Percentiles rank a stretch among this genome's conserved stretches.
Evolutionary conservation across 2,888 invertebrate species (phyloP).

Genomic region (Seira sanloemensis): DNA sequence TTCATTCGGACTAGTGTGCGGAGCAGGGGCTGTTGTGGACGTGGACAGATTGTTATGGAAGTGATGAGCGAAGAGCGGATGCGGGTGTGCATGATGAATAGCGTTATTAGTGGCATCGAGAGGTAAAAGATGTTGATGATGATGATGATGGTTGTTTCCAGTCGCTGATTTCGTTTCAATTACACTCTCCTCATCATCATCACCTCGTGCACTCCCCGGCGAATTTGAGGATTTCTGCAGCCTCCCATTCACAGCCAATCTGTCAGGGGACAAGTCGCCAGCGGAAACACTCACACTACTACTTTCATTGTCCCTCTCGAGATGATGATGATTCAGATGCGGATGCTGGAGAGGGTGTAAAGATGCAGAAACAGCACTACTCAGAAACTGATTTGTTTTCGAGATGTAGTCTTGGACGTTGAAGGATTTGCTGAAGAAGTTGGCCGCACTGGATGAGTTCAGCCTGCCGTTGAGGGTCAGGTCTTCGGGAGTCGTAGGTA

Average conservation of each 20-base stretch:
- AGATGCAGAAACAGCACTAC: constrained; percentile 41
- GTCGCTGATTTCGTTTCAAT: constrained; percentile 21
- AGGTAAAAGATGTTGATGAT: constrained; percentile 53
- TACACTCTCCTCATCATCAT: constrained; percentile 32
- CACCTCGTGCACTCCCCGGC: constrained; percentile 11
- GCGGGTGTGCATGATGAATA: constrained; percentile 41
- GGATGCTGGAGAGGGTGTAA: constrained; percentile 19
- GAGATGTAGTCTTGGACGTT: constrained; percentile 53
- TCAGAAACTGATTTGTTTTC: constrained; percentile 52
- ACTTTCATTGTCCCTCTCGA: constrained; percentile 36
- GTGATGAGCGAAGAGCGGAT: constrained; percentile 59
- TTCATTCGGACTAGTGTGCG: constrained; percentile 43
- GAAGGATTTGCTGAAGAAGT: constrained; percentile 44
- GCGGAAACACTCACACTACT: constrained; percentile 25
- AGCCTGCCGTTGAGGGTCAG: constrained; percentile 63
- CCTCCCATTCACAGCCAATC: constrained; percentile 30
- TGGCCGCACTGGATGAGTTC: constrained; percentile 32
- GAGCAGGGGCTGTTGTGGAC: constrained; percentile 33
- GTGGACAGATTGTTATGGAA: constrained; percentile 49
- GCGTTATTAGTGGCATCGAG: constrained; percentile 46
- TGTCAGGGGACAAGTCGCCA: constrained; percentile 39
- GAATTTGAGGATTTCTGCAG: constrained; percentile 45
- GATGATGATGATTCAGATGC: constrained; percentile 18
- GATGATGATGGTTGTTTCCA: constrained; percentile 55
- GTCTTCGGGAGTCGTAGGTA: constrained; percentile 66